These are phyloP conservation scores for Galeopsomyia nigrocyanea DNA, from an alignment of 2,888 invertebrate species.

Conservation along the genomic window DNA sequence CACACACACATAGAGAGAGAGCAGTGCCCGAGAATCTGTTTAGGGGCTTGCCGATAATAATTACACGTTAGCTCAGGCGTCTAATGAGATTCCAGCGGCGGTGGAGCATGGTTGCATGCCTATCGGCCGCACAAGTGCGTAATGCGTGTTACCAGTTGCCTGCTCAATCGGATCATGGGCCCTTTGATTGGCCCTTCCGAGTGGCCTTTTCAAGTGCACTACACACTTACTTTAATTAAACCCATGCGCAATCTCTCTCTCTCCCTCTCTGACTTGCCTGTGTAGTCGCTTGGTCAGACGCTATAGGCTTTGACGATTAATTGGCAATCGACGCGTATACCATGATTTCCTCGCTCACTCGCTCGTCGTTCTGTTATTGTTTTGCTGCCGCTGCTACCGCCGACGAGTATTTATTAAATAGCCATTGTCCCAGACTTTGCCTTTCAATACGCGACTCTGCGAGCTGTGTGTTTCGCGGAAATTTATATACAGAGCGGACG, in stretches of 20 bases:
- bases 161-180: not conserved
- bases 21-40: not conserved
- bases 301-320: no score
- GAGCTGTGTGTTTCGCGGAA: conserved; percentile 1
- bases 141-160: not conserved
- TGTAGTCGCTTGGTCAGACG: no score
- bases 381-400: no score
- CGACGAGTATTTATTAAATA: not conserved
- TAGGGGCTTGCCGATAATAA: conserved; percentile 20
- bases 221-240: no score
- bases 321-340: no score
- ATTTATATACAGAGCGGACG: not conserved
- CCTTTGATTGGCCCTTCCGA: not conserved
- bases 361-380: no score
- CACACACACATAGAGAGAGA: no score
- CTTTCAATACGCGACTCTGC: not conserved
- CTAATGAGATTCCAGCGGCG: conserved; percentile 42
- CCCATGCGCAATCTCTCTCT: no score
- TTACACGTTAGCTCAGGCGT: conserved; percentile 14
- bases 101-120: conserved; percentile 27
- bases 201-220: not conserved
- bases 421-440: conserved; percentile 20
- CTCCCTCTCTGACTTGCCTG: no score
- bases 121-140: conserved; percentile 28
- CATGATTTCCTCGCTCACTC: no score